Conservation (phyloP, 2,797 vertebrate species). For the Hapalemur alaotrensis region DNA sequence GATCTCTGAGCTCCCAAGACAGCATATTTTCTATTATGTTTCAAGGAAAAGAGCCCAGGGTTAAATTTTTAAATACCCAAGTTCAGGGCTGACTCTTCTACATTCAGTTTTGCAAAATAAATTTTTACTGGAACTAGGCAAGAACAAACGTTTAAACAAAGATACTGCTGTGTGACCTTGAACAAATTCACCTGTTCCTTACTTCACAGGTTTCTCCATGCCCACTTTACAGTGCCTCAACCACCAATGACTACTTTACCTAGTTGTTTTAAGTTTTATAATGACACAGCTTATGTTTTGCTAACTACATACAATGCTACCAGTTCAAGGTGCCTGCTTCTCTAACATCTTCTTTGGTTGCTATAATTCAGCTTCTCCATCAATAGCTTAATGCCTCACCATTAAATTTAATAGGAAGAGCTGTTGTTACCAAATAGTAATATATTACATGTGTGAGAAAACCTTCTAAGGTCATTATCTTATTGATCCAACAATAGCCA, state of each 20-base stretch:
- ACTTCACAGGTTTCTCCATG: background rate
- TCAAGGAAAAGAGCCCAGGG: background rate
- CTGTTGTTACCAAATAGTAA: background rate
- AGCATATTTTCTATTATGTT: background rate
- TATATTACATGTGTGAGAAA: background rate
- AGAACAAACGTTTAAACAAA: background rate
- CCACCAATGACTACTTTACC: no score
- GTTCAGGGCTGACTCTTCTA: background rate
- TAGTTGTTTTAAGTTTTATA: background rate
- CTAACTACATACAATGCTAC: background rate
- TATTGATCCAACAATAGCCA: background rate
- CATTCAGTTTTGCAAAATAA: background rate
- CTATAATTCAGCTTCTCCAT: background rate
- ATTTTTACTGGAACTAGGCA: background rate
- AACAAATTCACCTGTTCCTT: background rate
- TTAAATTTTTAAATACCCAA: background rate
- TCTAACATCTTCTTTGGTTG: background rate
- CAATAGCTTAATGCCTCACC: background rate
- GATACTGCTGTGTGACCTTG: background rate
- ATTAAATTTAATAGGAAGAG: background rate
- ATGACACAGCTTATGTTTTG: background rate
- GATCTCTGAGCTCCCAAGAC: background rate
- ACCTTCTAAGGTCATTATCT: background rate
- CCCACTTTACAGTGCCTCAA: background rate
- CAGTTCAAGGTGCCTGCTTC: background rate